phyloP scores from a whole-genome alignment of 2,113 vertebrate genomes.

The Bombycilla garrulus region DNA sequence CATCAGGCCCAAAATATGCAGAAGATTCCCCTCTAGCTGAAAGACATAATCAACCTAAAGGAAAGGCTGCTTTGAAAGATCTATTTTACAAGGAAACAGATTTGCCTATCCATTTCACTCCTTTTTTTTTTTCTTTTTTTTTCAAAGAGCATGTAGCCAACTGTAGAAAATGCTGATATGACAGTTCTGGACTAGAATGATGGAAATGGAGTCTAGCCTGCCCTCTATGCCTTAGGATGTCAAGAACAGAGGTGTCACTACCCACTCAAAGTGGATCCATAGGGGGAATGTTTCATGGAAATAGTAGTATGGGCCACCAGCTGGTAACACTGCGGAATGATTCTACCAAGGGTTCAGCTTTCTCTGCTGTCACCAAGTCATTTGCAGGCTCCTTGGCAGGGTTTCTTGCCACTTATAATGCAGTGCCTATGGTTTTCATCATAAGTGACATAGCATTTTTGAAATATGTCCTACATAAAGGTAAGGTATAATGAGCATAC shows the following conservation, averaged over 20 bases:
- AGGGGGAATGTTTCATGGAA: background rate
- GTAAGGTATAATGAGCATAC: background rate
- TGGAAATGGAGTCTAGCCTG: background rate
- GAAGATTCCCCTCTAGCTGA: background rate
- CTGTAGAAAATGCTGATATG: background rate
- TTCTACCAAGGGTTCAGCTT: background rate
- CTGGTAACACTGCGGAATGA: background rate
- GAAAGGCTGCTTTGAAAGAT: background rate
- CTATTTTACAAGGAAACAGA: background rate
- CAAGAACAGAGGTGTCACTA: background rate
- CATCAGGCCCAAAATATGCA: background rate
- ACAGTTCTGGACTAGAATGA: background rate
- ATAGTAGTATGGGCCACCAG: background rate
- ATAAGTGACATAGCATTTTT: background rate
- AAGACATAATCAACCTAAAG: background rate
- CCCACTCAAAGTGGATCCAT: background rate
- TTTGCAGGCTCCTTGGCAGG: background rate
- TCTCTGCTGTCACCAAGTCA: background rate
- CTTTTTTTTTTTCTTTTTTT: background rate
- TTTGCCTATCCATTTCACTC: background rate
- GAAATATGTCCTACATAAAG: background rate
- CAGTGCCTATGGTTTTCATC: background rate
- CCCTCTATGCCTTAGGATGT: background rate
- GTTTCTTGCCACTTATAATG: background rate
- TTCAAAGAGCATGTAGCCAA: background rate